Base-by-base conservation (phyloP, 2,113 vertebrate genomes). In the Pelecanoides urinatrix region DNA sequence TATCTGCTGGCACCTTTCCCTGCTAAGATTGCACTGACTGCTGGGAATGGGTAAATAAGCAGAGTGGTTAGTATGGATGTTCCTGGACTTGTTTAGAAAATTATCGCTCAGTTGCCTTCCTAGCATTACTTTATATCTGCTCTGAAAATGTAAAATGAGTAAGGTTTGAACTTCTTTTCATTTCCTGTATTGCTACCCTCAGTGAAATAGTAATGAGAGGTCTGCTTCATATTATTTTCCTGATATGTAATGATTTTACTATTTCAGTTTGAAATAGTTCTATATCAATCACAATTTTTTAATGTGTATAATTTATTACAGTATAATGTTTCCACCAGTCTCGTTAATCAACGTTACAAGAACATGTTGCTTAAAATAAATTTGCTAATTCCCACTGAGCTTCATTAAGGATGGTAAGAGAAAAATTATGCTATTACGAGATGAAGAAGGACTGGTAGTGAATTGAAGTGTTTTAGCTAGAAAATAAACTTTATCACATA, bases 361-460 rank as follows among this genome's bases (percentile, higher is more conserved):
- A 82, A 68, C 38, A 26, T 27, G n/a, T 59, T 88, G 26, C 92
- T 95, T 95, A 71, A 96, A 94, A 94, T 91, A 93, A 70, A 59
- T 80, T 45, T 77, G 9, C n/a, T 86, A 40, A 88, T 93, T 92
- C 73, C 61, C 76, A 75, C 19, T 67, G 47, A 84, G 65, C 38
- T 86, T 62, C 70, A 40, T 92, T 93, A 88, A 84, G 61, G n/a
- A 19, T 84, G 34, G 13, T 73, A 77, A 55, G 63, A 88, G 75
- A 93, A 50, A 16, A 70, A 42, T 40, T 91, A 20, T 0, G 1
- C 14, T 70, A 3, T 52, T 90, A 13, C 80, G 79, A 77, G 61
- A 63, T 16, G 29, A 79, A 44, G 9, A 27, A 79, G 29, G 36
- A 73, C 23, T 88, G 30, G 21, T 89, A 80, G 32, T 34, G 27